Evolutionary conservation across 92 coral and sea anemone genomes (phyloP).

Genomic region (Epizoanthus illoricatus): DNA sequence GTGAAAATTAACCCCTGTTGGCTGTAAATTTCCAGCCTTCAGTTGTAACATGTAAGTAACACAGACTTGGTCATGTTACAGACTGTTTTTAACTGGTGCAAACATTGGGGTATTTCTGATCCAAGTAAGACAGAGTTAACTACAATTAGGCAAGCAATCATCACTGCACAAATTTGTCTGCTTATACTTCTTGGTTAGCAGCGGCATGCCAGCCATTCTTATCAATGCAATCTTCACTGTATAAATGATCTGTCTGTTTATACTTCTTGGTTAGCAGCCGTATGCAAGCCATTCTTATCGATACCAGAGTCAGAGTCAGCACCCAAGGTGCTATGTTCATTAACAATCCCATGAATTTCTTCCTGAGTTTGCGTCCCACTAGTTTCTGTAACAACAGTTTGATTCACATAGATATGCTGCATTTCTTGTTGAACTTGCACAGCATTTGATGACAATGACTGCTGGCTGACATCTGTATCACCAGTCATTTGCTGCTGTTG

Average conservation of each 20-base stretch:
- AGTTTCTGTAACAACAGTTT: slow-evolving; percentile 73
- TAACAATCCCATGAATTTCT: slow-evolving; percentile 72
- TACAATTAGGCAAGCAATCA: too few relatives aligned
- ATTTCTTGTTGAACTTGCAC: slow-evolving; percentile 82
- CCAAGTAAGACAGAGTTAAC: too few relatives aligned
- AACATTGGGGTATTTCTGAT: too few relatives aligned
- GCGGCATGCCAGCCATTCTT: slow-evolving; percentile 63
- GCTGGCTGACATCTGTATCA: slow-evolving; percentile 68
- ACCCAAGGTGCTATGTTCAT: slow-evolving; percentile 59
- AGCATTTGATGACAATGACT: slow-evolving; percentile 64
- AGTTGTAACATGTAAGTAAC: too few relatives aligned
- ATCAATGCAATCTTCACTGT: slow-evolving; percentile 1
- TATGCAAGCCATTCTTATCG: slow-evolving; percentile 62
- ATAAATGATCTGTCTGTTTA: slow-evolving; percentile 5
- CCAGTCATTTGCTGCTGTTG: slow-evolving; percentile 66
- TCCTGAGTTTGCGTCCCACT: slow-evolving; percentile 86
- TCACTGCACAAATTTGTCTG: not conserved
- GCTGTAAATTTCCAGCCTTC: too few relatives aligned
- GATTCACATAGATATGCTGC: slow-evolving; percentile 63
- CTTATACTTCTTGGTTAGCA: slow-evolving; percentile 53
- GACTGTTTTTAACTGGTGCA: too few relatives aligned
- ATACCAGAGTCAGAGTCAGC: slow-evolving; percentile 61
- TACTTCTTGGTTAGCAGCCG: slow-evolving; percentile 57
- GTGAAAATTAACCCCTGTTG: too few relatives aligned
- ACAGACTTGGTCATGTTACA: too few relatives aligned